Percentiles rank a stretch among this genome's conserved stretches.
Conservation (phyloP, 2,113 vertebrate species). For the Centropristis striata region DNA sequence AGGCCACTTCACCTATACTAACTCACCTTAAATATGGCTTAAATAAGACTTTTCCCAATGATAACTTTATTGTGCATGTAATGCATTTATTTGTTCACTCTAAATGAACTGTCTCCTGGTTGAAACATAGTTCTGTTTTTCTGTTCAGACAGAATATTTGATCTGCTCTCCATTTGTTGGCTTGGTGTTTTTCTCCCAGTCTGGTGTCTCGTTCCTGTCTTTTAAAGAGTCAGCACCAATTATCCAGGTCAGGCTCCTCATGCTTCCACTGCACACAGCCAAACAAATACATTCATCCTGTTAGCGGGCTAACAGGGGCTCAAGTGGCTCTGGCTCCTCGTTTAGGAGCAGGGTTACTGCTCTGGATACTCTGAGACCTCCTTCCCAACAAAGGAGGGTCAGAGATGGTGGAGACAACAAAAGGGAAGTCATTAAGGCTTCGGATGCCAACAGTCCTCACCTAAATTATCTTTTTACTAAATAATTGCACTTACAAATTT, state of each 20-base stretch:
- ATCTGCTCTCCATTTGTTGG: not conserved
- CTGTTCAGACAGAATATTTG: not conserved
- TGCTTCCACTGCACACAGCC: not conserved
- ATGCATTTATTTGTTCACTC: too few relatives aligned
- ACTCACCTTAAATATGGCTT: too few relatives aligned
- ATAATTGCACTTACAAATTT: not conserved
- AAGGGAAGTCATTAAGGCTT: not conserved
- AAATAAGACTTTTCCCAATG: too few relatives aligned
- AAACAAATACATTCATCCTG: not conserved
- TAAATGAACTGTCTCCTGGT: too few relatives aligned
- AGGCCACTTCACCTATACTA: too few relatives aligned
- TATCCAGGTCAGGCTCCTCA: constrained; percentile 11
- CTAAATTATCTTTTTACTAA: not conserved
- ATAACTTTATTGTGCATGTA: too few relatives aligned
- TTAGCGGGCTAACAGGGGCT: not conserved
- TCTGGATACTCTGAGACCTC: not conserved
- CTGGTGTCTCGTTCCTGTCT: constrained; percentile 3
- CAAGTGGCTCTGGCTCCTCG: not conserved
- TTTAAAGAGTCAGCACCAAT: constrained; percentile 21
- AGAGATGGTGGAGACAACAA: not conserved
- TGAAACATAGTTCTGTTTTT: not conserved
- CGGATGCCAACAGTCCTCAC: not conserved
- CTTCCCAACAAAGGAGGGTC: not conserved
- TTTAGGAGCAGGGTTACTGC: not conserved
- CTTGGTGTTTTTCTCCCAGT: not conserved